Evolutionary conservation across 2,888 invertebrate species (phyloP).

Genomic region (Ethmia dodecea): DNA sequence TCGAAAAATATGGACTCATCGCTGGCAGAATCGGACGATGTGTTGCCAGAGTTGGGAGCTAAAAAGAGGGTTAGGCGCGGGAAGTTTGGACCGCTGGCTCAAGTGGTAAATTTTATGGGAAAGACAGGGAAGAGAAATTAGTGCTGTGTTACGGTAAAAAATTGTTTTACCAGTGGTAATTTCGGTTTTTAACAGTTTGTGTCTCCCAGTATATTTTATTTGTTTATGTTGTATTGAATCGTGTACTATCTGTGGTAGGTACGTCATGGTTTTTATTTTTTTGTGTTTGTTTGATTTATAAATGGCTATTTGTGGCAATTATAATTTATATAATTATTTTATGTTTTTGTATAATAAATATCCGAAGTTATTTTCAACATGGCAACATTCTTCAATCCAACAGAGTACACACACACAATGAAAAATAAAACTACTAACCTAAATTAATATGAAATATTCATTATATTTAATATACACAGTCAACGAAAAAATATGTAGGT

Average conservation of each 20-base stretch:
- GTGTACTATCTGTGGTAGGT: too few relatives aligned
- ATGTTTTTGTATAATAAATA: not conserved
- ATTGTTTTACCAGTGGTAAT: constrained; percentile 29
- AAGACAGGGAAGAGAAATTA: constrained; percentile 52
- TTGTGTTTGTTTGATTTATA: constrained; percentile 8
- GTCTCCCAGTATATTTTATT: too few relatives aligned
- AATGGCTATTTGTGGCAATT: not conserved
- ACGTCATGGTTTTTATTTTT: not conserved
- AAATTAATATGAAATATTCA: too few relatives aligned
- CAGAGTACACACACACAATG: too few relatives aligned
- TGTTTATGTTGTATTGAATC: too few relatives aligned
- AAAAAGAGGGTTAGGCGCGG: constrained; percentile 50
- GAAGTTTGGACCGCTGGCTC: constrained; percentile 54
- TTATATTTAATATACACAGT: too few relatives aligned
- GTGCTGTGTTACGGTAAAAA: constrained; percentile 23
- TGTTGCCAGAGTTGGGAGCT: constrained; percentile 41
- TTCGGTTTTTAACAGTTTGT: constrained; percentile 14
- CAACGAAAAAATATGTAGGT: too few relatives aligned
- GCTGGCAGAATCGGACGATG: constrained; percentile 48
- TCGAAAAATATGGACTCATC: constrained; percentile 57
- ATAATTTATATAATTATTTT: constrained; percentile 1
- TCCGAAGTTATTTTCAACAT: too few relatives aligned
- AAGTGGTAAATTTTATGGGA: constrained; percentile 67
- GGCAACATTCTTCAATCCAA: too few relatives aligned
- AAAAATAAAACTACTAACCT: too few relatives aligned